phyloP scores from a whole-genome alignment of 2,888 invertebrate species.

The Drosophila acutilabella region DNA sequence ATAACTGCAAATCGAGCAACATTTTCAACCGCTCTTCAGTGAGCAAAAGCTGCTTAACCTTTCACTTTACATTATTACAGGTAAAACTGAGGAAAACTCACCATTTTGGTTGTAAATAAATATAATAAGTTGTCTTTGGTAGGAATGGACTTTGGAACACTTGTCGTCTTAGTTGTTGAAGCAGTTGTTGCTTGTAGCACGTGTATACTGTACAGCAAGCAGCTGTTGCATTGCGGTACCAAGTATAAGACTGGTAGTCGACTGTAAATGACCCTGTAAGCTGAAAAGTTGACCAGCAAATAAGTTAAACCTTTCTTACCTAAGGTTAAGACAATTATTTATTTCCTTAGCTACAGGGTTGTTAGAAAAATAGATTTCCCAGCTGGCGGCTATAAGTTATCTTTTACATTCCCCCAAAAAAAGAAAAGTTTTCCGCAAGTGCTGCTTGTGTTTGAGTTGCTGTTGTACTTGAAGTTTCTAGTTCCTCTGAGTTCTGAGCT shows the following conservation, averaged over 20 bases:
- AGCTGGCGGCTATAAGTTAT: conserved; percentile 41
- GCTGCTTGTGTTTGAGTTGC: conserved; percentile 60
- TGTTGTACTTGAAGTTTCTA: conserved; percentile 2
- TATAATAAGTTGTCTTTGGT: conserved; percentile 31
- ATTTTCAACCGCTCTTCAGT: not conserved
- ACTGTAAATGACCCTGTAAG: no score
- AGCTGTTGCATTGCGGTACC: conserved; percentile 35
- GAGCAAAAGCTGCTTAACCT: not conserved
- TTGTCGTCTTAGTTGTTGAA: conserved; percentile 29
- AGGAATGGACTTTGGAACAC: conserved; percentile 35
- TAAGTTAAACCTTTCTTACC: no score
- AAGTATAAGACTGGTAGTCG: conserved; percentile 22
- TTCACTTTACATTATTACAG: not conserved
- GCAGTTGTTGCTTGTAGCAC: conserved; percentile 29
- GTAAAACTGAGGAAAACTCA: not conserved
- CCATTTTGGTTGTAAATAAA: conserved; percentile 20
- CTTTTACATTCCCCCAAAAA: conserved; percentile 9
- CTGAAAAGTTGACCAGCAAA: no score
- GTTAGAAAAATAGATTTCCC: conserved; percentile 23
- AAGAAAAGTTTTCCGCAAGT: conserved; percentile 22
- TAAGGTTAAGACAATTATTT: no score
- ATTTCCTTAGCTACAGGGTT: no score
- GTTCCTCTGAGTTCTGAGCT: conserved; percentile 1
- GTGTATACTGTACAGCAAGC: not conserved
- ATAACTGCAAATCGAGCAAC: conserved; percentile 1